Evolutionary conservation across 2,888 invertebrate genomes (phyloP), one percentile per base, ranked within the genome.

Genomic region (Panzeria rudis): DNA sequence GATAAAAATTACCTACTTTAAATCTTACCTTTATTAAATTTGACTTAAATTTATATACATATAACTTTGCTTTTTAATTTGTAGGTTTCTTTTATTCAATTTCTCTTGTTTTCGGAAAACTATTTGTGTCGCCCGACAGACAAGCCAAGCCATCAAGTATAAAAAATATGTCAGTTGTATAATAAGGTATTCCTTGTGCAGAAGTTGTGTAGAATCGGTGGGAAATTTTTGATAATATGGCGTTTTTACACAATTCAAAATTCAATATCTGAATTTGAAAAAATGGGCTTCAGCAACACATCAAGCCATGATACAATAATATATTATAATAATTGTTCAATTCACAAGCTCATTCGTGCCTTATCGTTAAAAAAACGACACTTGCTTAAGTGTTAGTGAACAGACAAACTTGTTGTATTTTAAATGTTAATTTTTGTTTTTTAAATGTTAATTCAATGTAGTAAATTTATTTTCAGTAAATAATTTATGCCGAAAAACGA

Each of bases 111-210:
- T 75, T 15, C 38, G 23, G 17, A 68, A 47, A 68, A 64, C 15
- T 47, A 68, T 44, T 72, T 73, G 13, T 52, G 41, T 73, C 66
- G 64, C 17, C 72, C 59, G 78, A 82, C 76, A 82, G 72, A 83
- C 47, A 83, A 83, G 73, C 83, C 79, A 83, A 78, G 83, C 83
- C 78, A 44, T 68, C 56, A 50, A 41, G 1, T 59, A 47, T 44
- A 68, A 54, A 25, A 75, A 62, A 44, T 20, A 15, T 32, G 9
- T 29, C 17, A 41, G 82, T 82, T 69, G 81, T 17, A 52, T 35
- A 56, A 61, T 29, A 20, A n/a, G 0, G 76, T 64, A 82, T 3
- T 13, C 15, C 13, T 23, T 61, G 17, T 62, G 68, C 29, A 72
- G 68, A 62, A 41, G 8, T 23, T 56, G 35, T 1, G 38, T 56